A percentile compares a stretch with the other conserved stretches of the same genome.
Evolutionary conservation across 2,797 vertebrate species (phyloP).

Genomic region (Chelidonichthys spinosus): DNA sequence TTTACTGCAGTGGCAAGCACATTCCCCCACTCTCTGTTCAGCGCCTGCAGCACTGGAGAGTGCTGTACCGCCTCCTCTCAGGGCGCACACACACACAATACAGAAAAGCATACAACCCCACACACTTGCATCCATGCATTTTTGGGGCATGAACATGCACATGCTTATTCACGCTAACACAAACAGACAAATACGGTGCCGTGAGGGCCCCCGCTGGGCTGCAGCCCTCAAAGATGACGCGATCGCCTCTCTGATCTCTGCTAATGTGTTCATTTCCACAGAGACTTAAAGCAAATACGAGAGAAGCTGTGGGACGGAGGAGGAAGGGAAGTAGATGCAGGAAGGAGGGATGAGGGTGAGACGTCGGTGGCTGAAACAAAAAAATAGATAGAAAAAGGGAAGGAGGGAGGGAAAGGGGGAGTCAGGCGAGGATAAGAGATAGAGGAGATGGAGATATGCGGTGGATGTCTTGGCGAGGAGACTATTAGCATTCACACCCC

Average conservation of each 20-base stretch:
- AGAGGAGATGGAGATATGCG: conserved; percentile 54
- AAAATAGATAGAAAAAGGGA: not conserved
- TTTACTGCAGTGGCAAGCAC: conserved; percentile 83
- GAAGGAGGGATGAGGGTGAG: not conserved
- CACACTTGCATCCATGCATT: conserved; percentile 47
- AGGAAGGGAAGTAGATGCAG: too few relatives aligned
- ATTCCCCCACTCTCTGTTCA: conserved; percentile 69
- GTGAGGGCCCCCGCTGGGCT: conserved; percentile 20
- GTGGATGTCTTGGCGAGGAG: conserved; percentile 59
- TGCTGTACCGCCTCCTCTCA: conserved; percentile 63
- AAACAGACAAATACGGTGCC: conserved; percentile 6
- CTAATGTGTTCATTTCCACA: conserved; percentile 59
- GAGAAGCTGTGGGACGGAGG: not conserved
- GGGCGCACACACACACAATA: conserved; percentile 36
- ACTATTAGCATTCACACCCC: conserved; percentile 75
- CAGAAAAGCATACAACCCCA: conserved; percentile 48
- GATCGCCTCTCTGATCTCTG: conserved; percentile 48
- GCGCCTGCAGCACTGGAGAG: conserved; percentile 75
- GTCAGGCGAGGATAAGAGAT: conserved; percentile 54
- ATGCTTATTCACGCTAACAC: conserved; percentile 26
- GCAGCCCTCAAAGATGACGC: conserved; percentile 50
- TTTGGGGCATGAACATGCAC: conserved; percentile 44
- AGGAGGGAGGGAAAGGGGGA: not conserved
- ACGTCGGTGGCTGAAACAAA: not conserved
- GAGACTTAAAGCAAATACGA: conserved; percentile 27